These are phyloP conservation scores for Squalus acanthias DNA, from an alignment of 2,797 vertebrate species.

Conservation along the genomic window DNA sequence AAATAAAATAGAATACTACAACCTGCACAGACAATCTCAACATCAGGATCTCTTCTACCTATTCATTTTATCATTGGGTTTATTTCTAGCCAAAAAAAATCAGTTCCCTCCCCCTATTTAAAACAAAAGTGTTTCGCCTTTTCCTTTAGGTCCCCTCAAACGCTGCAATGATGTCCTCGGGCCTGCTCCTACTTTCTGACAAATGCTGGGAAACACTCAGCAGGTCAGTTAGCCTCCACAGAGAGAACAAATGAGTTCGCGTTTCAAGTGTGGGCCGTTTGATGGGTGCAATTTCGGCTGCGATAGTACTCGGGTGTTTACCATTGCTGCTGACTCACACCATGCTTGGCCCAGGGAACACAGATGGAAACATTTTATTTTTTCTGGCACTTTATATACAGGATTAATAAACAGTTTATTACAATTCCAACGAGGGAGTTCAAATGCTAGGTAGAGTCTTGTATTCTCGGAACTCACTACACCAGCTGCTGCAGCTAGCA, in stretches of 20 bases:
- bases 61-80: background rate
- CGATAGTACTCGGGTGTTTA: background rate
- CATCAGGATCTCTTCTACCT: background rate
- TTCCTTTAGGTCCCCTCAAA: background rate
- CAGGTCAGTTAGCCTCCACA: background rate
- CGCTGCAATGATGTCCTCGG: background rate
- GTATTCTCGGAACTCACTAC: background rate
- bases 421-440: background rate
- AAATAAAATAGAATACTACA: background rate
- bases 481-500: background rate
- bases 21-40: background rate
- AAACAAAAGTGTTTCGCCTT: background rate
- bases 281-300: background rate
- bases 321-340: background rate
- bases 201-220: background rate
- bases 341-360: background rate
- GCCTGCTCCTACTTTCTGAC: background rate
- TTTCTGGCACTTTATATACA: constrained; percentile 24
- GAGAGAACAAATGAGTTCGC: background rate
- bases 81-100: background rate
- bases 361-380: background rate
- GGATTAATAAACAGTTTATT: background rate
- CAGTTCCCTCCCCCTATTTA: background rate
- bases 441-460: background rate
- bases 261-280: background rate